These are phyloP conservation scores for Labeo catla DNA, from an alignment of 2,113 vertebrate genomes.

Conservation along the genomic window DNA sequence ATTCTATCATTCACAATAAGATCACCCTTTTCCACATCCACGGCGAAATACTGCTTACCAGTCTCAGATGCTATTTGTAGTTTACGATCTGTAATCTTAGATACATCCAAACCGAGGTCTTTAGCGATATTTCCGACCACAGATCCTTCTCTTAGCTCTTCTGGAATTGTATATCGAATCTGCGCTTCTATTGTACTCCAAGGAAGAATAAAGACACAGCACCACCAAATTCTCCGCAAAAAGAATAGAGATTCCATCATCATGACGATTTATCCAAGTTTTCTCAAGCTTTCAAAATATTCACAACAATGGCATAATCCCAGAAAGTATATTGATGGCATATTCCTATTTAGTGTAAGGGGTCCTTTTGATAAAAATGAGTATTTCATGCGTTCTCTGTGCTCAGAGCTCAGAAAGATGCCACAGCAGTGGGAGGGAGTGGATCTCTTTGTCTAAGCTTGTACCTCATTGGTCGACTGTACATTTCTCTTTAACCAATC, in stretches of 20 bases:
- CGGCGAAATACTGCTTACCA: constrained; percentile 78
- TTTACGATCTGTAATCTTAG: constrained; percentile 78
- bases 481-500: constrained; percentile 42
- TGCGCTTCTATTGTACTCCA: constrained; percentile 68
- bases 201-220: constrained; percentile 59
- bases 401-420: constrained; percentile 61
- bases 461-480: constrained; percentile 71
- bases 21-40: constrained; percentile 68
- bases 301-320: constrained; percentile 8
- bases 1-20: constrained; percentile 66
- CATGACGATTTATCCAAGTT: constrained; percentile 36
- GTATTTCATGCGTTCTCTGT: constrained; percentile 50
- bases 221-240: constrained; percentile 62
- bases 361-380: constrained; percentile 38
- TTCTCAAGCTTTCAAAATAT: constrained; percentile 26
- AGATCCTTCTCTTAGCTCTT: constrained; percentile 73
- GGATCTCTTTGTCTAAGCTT: constrained; percentile 71
- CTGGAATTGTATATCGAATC: constrained; percentile 75
- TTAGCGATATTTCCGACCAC: constrained; percentile 78
- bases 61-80: constrained; percentile 77
- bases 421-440: constrained; percentile 70
- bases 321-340: constrained; percentile 12
- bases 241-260: constrained; percentile 45
- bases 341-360: constrained; percentile 18
- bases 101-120: constrained; percentile 78